Evolutionary conservation across 2,113 vertebrate species (phyloP).

Genomic region (Donacobius atricapilla): DNA sequence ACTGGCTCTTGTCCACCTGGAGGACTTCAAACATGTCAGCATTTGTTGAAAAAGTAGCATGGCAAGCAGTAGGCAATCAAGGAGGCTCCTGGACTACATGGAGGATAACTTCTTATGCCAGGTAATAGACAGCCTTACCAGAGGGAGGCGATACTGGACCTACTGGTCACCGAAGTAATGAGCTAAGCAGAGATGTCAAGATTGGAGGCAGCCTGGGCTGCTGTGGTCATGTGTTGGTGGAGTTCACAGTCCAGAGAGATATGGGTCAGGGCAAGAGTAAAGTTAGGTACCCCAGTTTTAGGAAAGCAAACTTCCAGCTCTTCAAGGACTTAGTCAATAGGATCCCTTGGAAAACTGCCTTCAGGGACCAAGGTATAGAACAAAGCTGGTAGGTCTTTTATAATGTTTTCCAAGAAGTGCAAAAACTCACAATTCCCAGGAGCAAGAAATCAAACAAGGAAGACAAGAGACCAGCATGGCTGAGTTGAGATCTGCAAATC

Average conservation of each 20-base stretch:
- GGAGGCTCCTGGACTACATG: neutral
- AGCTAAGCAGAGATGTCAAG: neutral
- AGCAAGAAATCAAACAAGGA: neutral
- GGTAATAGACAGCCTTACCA: neutral
- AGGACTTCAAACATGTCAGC: neutral
- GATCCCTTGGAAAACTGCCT: neutral
- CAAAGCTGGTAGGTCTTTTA: neutral
- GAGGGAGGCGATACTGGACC: neutral
- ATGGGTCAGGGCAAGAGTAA: neutral
- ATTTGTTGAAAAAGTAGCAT: neutral
- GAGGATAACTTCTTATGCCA: neutral
- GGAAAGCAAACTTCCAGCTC: neutral
- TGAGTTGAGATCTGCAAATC: neutral
- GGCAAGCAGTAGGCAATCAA: neutral
- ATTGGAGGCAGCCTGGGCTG: neutral
- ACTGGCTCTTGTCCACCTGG: neutral
- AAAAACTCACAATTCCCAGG: neutral
- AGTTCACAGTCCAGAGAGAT: neutral
- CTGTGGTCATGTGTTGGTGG: neutral
- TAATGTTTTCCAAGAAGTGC: neutral
- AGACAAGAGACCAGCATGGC: neutral
- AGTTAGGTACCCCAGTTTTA: neutral
- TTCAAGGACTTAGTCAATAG: neutral
- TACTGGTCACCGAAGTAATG: neutral
- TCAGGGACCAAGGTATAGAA: neutral